Evolutionary conservation across 2,113 vertebrate genomes (phyloP).

Genomic region (Oryzias celebensis): DNA sequence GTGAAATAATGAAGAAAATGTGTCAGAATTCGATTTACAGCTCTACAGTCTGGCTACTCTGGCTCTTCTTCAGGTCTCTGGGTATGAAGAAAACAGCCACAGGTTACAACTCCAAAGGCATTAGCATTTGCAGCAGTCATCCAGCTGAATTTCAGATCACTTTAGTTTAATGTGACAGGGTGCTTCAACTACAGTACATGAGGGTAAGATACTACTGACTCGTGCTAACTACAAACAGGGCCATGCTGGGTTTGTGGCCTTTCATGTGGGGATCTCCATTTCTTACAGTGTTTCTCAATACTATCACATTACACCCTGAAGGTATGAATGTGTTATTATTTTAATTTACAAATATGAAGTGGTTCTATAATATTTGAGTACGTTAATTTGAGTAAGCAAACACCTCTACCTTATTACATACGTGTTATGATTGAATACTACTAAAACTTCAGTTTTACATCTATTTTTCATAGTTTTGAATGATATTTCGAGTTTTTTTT

Average conservation of each 20-base stretch:
- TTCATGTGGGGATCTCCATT: slow-evolving; percentile 66
- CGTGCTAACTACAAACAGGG: slow-evolving; percentile 75
- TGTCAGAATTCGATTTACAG: slow-evolving; percentile 54
- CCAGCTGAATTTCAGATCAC: slow-evolving; percentile 77
- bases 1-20: slow-evolving; percentile 13
- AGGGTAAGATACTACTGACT: slow-evolving; percentile 79
- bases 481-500: too few relatives aligned
- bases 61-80: slow-evolving; percentile 80
- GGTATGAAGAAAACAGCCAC: slow-evolving; percentile 81
- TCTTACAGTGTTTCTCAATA: slow-evolving; percentile 64
- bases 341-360: slow-evolving; percentile 24
- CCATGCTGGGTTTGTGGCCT: slow-evolving; percentile 32
- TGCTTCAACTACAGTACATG: slow-evolving; percentile 76
- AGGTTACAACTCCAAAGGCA: slow-evolving; percentile 76
- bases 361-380: slow-evolving; percentile 21
- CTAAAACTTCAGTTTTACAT: too few relatives aligned
- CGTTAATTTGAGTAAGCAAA: slow-evolving; percentile 3
- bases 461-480: too few relatives aligned
- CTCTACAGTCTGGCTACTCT: slow-evolving; percentile 65
- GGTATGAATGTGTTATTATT: slow-evolving; percentile 32
- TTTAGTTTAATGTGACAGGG: slow-evolving; percentile 82
- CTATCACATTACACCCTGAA: slow-evolving; percentile 66
- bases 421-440: neutral
- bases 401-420: neutral
- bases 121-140: slow-evolving; percentile 78